phyloP scores from a whole-genome alignment of 1,140 invertebrate species.

The Meloidogyne floridensis region DNA sequence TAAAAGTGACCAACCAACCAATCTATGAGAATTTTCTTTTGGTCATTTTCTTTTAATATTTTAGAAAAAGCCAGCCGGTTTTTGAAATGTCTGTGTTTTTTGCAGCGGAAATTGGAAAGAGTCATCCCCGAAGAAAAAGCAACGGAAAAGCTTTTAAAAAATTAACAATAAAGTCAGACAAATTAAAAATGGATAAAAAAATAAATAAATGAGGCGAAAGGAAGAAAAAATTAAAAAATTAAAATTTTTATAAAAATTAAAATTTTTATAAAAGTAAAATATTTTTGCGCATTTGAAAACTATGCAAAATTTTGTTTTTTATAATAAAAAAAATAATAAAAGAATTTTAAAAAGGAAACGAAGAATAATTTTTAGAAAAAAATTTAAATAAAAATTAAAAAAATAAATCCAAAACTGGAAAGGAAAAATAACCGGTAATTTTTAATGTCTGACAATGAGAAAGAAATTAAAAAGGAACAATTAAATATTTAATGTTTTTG shows the following conservation, averaged over 20 bases:
- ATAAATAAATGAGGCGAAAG: constrained; percentile 1
- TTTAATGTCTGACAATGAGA: no score
- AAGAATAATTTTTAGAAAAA: no score
- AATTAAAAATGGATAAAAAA: not conserved
- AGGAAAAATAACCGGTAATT: no score
- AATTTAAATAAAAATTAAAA: no score
- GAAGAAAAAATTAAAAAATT: not conserved
- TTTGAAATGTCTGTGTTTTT: not conserved
- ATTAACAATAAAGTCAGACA: not conserved
- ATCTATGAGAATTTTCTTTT: no score
- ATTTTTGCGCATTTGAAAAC: no score
- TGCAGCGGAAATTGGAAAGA: constrained; percentile 8
- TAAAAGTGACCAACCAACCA: no score
- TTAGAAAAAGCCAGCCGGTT: not conserved
- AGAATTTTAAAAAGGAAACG: no score
- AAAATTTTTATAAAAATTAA: not conserved
- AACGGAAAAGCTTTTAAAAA: not conserved
- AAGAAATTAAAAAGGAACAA: no score
- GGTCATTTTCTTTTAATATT: no score
- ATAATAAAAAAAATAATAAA: not conserved
- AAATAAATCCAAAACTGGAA: no score
- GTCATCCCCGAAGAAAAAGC: not conserved
- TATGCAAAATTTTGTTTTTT: not conserved
- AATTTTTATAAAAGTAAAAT: not conserved
- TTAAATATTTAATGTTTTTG: no score